Base-by-base conservation (phyloP, 2,797 vertebrate species). In the Anas bernieri region DNA sequence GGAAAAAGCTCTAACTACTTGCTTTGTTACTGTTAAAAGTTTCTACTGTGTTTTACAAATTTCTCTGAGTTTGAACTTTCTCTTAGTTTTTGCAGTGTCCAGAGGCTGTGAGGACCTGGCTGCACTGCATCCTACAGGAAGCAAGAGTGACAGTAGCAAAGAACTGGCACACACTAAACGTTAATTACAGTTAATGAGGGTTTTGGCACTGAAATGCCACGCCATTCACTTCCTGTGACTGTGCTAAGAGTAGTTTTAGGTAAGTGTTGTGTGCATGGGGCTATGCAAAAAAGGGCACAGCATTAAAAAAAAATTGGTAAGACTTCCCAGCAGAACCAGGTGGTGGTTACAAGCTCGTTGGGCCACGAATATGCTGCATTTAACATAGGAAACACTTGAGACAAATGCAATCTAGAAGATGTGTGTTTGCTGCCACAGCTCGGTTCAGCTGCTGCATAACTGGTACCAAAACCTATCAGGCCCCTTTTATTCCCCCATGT, bases 351-450 rank as follows among this genome's bases (percentile, higher is more conserved):
- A 46, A 80, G 70, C 62, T 41, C 35, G 52, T 31, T 86, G 77
- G 90, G 75, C 54, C 73, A 84, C 73, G 62, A 94, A 87, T 58
- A 41, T 7, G 31, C 69, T 59, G 62, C 5, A 17, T 69, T 41
- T 88, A 79, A 93, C 46, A 83, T 73, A 80, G 39, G 61, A 86
- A 92, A 80, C 83, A 62, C 72, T 58, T 33, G 58, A 92, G 89
- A 95, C 83, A 96, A 95, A 92, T 26, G 68, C 59, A 91, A 83
- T 85, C 78, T 79, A 61, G 48, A 88, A 94, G 86, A 82, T 39
- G 41, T 69, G 79, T 87, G 62, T 68, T 83, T 74, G 70, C 75
- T 93, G 93, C 76, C 89, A 68, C 83, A 66, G 82, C 58, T 94
- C 85, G 13, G 73, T 80, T 92, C 67, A 90, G 87, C 88, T 93